Percentiles rank a stretch among this genome's conserved stretches.
Evolutionary conservation across 2,888 invertebrate genomes (phyloP).

Genomic region (Rhagonycha lutea): DNA sequence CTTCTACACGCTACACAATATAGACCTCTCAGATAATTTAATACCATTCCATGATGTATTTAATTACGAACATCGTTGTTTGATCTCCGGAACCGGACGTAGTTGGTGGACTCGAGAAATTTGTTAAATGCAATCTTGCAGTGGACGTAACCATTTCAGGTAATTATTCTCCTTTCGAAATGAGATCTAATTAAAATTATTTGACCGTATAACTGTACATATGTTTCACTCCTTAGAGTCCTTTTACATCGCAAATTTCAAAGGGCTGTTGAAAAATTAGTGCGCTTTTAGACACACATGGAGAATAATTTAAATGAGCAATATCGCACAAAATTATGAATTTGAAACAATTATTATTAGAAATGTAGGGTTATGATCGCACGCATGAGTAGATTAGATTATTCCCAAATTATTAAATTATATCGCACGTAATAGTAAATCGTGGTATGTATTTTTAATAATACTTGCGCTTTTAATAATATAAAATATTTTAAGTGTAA

Average conservation of each 20-base stretch:
- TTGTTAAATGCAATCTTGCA: conserved; percentile 43
- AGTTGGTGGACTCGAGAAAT: conserved; percentile 48
- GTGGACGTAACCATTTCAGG: conserved; percentile 26
- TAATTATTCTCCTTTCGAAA: conserved; percentile 35
- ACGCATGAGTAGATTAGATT: not conserved
- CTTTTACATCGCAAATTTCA: not conserved
- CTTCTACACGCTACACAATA: conserved; percentile 49
- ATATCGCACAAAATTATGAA: not conserved
- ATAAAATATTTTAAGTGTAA: not conserved
- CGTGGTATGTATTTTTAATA: not conserved
- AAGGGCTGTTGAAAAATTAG: not conserved
- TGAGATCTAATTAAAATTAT: conserved; percentile 41
- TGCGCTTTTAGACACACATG: not conserved
- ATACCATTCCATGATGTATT: conserved; percentile 54
- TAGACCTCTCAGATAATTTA: conserved; percentile 49
- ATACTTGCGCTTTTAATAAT: not conserved
- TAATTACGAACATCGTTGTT: conserved; percentile 53
- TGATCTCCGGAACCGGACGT: conserved; percentile 50
- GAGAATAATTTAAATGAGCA: not conserved
- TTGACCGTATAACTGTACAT: conserved; percentile 23
- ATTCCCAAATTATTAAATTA: not conserved
- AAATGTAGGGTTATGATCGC: not conserved
- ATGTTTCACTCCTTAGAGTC: not conserved
- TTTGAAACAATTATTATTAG: not conserved
- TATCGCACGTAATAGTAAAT: not conserved